These are phyloP conservation scores for Haliaeetus leucogaster DNA, from an alignment of 2,113 vertebrate species.

Conservation along the genomic window DNA sequence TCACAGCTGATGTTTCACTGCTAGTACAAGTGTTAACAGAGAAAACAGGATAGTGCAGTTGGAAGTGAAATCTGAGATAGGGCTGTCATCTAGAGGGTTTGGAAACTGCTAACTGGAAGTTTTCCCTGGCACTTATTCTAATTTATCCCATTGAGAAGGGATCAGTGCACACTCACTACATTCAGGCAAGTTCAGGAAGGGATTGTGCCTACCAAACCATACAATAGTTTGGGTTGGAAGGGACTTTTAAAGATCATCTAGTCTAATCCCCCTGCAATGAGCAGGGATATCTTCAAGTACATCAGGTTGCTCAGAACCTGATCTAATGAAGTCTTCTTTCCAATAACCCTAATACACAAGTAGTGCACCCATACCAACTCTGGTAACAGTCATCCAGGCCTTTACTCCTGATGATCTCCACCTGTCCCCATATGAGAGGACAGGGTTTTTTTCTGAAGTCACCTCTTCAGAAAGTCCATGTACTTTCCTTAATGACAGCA, in stretches of 20 bases:
- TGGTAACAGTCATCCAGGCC: not conserved
- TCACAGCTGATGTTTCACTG: not conserved
- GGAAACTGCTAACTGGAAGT: not conserved
- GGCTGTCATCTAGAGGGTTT: not conserved
- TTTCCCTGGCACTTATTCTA: not conserved
- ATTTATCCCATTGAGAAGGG: not conserved
- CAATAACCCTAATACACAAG: not conserved
- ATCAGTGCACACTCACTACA: not conserved
- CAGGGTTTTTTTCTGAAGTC: not conserved
- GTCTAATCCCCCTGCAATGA: not conserved
- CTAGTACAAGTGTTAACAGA: not conserved
- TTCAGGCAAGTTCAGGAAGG: not conserved
- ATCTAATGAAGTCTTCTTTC: not conserved
- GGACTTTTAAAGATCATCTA: not conserved
- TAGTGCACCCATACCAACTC: not conserved
- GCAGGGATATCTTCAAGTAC: not conserved
- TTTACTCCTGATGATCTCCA: not conserved
- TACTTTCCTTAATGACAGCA: not conserved
- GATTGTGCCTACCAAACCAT: not conserved
- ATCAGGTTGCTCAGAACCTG: not conserved
- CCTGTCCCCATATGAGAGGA: not conserved
- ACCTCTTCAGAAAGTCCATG: not conserved
- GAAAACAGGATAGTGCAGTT: not conserved
- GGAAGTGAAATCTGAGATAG: not conserved
- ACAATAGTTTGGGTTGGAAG: not conserved